These are phyloP conservation scores for Ephydatia muelleri DNA, from an alignment of 37 sponge, comb jelly and placozoan genomes.

Conservation along the genomic window DNA sequence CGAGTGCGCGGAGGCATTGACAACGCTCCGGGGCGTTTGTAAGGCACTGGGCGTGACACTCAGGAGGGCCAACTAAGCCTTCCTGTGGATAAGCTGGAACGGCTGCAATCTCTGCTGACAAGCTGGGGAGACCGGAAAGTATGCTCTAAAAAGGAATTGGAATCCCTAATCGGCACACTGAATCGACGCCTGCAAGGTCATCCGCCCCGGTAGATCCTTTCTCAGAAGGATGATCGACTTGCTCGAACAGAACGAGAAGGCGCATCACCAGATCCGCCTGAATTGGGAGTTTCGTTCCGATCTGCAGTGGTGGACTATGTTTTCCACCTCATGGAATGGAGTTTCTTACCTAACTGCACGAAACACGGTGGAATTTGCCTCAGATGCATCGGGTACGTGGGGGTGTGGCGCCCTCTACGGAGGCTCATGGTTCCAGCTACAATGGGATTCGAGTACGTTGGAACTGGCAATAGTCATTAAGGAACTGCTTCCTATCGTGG, in stretches of 20 bases:
- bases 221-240: conserved; percentile 5
- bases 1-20: conserved; percentile 12
- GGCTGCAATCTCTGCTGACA: conserved; percentile 7
- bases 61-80: too few relatives aligned
- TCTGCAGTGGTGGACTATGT: conserved; percentile 55
- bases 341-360: background rate
- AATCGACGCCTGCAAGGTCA: conserved; percentile 34
- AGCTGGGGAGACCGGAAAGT: too few relatives aligned
- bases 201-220: conserved; percentile 45
- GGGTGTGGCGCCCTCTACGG: conserved; percentile 35
- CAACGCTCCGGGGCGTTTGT: conserved; percentile 10
- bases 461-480: conserved; percentile 6
- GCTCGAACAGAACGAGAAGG: background rate
- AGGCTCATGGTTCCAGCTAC: conserved; percentile 29
- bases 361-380: background rate
- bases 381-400: conserved; percentile 9
- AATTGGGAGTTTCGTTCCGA: conserved; percentile 42
- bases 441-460: conserved; percentile 7
- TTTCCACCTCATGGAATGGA: conserved; percentile 16
- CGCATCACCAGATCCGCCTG: conserved; percentile 47
- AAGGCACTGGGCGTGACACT: conserved; percentile 18
- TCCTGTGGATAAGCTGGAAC: conserved; percentile 15
- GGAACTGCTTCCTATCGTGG: conserved; percentile 13
- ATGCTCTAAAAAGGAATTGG: conserved; percentile 20
- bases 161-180: conserved; percentile 17